Evolutionary conservation across 2,113 vertebrate species (phyloP).

Genomic region (Paraplagusia blochii): DNA sequence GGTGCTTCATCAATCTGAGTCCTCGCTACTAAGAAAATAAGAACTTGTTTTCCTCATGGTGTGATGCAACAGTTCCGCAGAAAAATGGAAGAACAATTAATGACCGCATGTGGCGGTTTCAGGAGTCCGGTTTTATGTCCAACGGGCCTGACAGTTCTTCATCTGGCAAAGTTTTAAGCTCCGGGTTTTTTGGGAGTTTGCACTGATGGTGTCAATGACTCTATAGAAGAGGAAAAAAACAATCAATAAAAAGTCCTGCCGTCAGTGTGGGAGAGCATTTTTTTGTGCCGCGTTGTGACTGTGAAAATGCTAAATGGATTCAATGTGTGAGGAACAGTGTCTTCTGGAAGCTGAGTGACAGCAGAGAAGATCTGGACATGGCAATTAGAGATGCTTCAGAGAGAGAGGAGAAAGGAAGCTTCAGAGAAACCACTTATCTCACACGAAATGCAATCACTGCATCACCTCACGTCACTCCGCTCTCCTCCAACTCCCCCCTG

Average conservation of each 20-base stretch:
- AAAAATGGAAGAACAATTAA: conserved; percentile 5
- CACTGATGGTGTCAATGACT: conserved; percentile 60
- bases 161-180: conserved; percentile 41
- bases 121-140: conserved; percentile 13
- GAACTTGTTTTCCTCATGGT: conserved; percentile 2
- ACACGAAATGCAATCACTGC: conserved; percentile 55
- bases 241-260: conserved; percentile 55
- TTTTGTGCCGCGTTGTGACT: conserved; percentile 37
- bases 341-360: conserved; percentile 49
- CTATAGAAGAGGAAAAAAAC: conserved; percentile 62
- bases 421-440: conserved; percentile 57
- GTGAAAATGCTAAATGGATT: conserved; percentile 59
- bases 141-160: conserved; percentile 43
- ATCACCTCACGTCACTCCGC: conserved; percentile 31
- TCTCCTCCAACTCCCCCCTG: conserved; percentile 36
- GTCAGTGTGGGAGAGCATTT: conserved; percentile 36
- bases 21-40: conserved; percentile 13
- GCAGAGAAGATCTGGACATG: conserved; percentile 39
- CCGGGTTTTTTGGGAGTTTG: conserved; percentile 45
- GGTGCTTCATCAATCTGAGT: conserved; percentile 12
- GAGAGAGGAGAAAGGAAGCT: conserved; percentile 23
- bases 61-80: conserved; percentile 10
- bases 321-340: conserved; percentile 50
- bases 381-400: conserved; percentile 48
- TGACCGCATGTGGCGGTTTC: background rate